Evolutionary conservation across 1,140 invertebrate species (phyloP), one percentile per base, ranked within the genome.

Genomic region (Camponotus pennsylvanicus): DNA sequence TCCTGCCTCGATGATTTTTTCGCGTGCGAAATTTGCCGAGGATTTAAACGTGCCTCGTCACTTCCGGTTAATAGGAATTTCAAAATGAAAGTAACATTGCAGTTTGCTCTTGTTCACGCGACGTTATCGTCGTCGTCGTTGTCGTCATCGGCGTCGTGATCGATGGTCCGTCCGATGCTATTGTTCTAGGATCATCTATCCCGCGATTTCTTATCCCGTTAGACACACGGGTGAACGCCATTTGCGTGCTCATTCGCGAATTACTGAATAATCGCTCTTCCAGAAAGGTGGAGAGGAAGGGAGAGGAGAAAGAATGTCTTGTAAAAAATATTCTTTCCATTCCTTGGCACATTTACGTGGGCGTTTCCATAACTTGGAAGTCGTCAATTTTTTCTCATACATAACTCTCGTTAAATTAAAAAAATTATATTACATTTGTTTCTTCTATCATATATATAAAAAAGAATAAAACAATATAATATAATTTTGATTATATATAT

Each of bases 241-340:
- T 82, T 75, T 83, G 21, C 42, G 32, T 34, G 7, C 21, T 5
- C 49, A 7, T 21, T 69, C n/a, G 18, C 27, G 61, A 71, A 71
- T 70, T 71, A 59, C 18, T n/a, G 66, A 59, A 73, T 73, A 73
- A 83, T 83, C 55, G 67, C 11, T 45, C 40, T 73, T 34, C 9
- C 3, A 4, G 49, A 4, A 4, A 52, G 27, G 27, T 27, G 27
- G 5, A 52, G 18, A 52, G 49, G 18, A 8, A 15, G 15, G 3
- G 3, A 15, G 3, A 49, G 45, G 49, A 3, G 49, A 52, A 52
- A 18, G 3, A 52, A 52, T 13, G 8, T 18, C 13, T 77, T 77
- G 3, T 34, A 45, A 15, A 27, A 32, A 66, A 27, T 34, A 18
- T 11, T 18, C 7, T 52, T 49, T 78, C 21, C 9, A 3, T 18